Conservation (phyloP, 1,140 invertebrate species). For the Drosophila nigrodunni region DNA sequence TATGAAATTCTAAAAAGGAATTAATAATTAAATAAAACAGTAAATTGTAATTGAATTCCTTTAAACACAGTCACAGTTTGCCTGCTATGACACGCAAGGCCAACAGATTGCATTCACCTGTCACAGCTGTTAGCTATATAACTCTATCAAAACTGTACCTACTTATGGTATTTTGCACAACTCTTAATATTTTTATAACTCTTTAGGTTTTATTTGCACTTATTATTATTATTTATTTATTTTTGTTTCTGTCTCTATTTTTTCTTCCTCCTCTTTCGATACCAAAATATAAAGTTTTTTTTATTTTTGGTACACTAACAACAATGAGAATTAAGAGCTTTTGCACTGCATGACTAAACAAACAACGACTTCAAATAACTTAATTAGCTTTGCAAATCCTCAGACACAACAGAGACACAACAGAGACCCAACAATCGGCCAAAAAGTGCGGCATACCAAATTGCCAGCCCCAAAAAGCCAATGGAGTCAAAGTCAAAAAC, state of each 20-base stretch:
- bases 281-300: conserved; percentile 8
- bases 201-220: conserved; percentile 24
- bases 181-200: conserved; percentile 33
- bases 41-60: neutral
- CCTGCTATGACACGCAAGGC: conserved; percentile 9
- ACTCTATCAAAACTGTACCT: conserved; percentile 14
- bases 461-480: conserved; percentile 44
- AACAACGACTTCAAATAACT: conserved; percentile 57
- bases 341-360: conserved; percentile 50
- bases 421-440: conserved; percentile 28
- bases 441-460: conserved; percentile 39
- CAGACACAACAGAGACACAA: conserved; percentile 45
- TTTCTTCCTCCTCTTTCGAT: neutral
- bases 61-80: neutral
- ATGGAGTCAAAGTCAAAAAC: conserved; percentile 74
- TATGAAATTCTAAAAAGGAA: neutral
- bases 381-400: conserved; percentile 71
- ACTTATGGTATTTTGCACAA: conserved; percentile 11
- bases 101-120: neutral
- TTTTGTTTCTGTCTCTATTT: conserved; percentile 2
- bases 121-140: conserved; percentile 3
- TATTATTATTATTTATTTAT: conserved; percentile 16
- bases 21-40: neutral
- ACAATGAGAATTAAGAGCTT: conserved; percentile 47
- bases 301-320: conserved; percentile 5